These are phyloP conservation scores for Cacatua alba DNA, from an alignment of 2,113 vertebrate species.

Conservation along the genomic window DNA sequence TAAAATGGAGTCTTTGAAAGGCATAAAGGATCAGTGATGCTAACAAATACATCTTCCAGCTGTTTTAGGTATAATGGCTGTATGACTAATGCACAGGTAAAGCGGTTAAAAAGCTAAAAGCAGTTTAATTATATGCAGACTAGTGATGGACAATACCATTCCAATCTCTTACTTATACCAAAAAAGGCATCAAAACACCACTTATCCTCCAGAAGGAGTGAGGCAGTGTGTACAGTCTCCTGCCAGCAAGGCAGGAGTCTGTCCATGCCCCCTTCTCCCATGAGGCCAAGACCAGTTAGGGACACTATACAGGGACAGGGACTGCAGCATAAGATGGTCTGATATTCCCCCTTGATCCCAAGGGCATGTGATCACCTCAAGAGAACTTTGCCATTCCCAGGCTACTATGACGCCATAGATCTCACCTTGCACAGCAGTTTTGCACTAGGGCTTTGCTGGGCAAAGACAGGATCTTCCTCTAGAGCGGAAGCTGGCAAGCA, in stretches of 20 bases:
- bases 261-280: not conserved
- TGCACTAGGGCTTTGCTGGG: not conserved
- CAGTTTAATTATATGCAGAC: conserved; percentile 17
- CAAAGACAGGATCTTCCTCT: not conserved
- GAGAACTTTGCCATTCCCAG: not conserved
- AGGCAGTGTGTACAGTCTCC: not conserved
- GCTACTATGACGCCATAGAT: not conserved
- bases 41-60: conserved; percentile 35
- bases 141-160: not conserved
- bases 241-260: not conserved
- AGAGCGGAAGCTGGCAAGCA: conserved; percentile 43
- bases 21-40: conserved; percentile 17
- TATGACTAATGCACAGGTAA: conserved; percentile 32
- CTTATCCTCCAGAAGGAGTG: not conserved
- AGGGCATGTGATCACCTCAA: not conserved
- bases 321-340: not conserved
- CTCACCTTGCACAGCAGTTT: not conserved
- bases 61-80: not conserved
- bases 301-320: not conserved
- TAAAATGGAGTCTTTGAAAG: conserved; percentile 47
- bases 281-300: not conserved
- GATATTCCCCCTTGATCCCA: not conserved
- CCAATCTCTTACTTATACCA: conserved; percentile 22
- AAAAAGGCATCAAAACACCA: conserved; percentile 38
- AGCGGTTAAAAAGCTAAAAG: conserved; percentile 6